phyloP scores from a whole-genome alignment of 2,113 vertebrate genomes.

The Falcunculus frontatus region DNA sequence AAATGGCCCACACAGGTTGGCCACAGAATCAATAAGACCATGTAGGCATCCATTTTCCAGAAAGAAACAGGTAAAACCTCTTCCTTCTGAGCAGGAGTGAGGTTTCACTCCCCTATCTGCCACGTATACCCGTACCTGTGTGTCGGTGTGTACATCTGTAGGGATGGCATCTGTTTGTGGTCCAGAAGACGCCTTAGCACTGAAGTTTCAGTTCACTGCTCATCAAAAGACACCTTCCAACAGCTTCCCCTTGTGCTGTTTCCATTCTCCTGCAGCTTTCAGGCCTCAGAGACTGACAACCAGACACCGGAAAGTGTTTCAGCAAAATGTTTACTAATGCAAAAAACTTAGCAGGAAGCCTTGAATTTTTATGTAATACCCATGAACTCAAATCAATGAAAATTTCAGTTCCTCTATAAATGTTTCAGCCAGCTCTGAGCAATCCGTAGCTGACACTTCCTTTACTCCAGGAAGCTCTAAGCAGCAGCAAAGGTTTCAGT shows the following conservation, averaged over 20 bases:
- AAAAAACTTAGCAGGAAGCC: slow-evolving; percentile 29
- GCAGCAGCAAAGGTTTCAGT: not conserved
- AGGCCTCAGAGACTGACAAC: not conserved
- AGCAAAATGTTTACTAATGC: slow-evolving; percentile 28
- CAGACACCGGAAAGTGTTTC: not conserved
- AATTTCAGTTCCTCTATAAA: slow-evolving; percentile 65
- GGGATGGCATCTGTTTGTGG: not conserved
- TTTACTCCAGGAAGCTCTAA: slow-evolving; percentile 34
- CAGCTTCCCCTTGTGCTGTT: not conserved
- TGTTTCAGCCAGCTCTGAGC: slow-evolving; percentile 50
- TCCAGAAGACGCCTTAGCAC: not conserved
- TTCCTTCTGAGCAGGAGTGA: not conserved
- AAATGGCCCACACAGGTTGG: not conserved
- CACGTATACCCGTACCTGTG: fast-evolving
- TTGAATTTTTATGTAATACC: slow-evolving; percentile 18
- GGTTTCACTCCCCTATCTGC: not conserved
- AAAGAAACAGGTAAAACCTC: not conserved
- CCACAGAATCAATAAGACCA: not conserved
- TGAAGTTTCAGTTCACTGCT: not conserved
- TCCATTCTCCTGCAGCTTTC: not conserved
- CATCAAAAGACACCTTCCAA: not conserved
- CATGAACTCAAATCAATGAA: slow-evolving; percentile 48
- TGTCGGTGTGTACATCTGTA: not conserved
- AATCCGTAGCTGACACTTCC: slow-evolving; percentile 43
- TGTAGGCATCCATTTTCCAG: not conserved